A percentile compares a stretch with the other conserved stretches of the same genome.
Evolutionary conservation across 2,113 vertebrate genomes (phyloP).

Genomic region (Bubo bubo): DNA sequence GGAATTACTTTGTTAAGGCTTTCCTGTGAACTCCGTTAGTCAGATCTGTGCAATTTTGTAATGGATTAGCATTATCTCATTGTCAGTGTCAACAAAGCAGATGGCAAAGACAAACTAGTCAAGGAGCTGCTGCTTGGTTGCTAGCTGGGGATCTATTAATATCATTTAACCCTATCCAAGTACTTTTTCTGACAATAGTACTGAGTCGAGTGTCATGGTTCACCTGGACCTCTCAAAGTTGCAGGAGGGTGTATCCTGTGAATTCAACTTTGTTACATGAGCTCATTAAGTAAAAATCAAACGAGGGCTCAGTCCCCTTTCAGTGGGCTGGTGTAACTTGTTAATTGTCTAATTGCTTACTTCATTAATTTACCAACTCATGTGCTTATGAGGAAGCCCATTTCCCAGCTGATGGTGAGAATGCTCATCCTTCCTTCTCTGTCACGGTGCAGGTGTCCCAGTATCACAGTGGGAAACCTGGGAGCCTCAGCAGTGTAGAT

Average conservation of each 20-base stretch:
- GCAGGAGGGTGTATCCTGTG: background rate
- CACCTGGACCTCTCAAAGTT: background rate
- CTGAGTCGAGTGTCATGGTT: background rate
- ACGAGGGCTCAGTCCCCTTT: background rate
- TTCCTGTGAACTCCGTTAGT: background rate
- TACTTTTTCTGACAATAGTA: background rate
- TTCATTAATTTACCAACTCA: background rate
- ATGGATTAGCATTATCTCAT: background rate
- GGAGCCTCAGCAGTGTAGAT: background rate
- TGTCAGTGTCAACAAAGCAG: background rate
- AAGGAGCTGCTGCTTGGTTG: background rate
- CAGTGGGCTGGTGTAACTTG: background rate
- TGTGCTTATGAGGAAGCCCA: background rate
- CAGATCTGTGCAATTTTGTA: background rate
- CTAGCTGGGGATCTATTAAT: background rate
- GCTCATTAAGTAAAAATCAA: background rate
- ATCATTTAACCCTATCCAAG: background rate
- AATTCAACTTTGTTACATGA: background rate
- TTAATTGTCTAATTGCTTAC: background rate
- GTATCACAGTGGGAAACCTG: background rate
- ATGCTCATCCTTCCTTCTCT: background rate
- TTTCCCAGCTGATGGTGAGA: background rate
- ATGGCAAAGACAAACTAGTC: background rate
- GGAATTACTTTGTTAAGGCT: background rate
- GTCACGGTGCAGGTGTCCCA: accelerated